These are phyloP conservation scores for Montipora cactus DNA, from an alignment of 64 coral and sea anemone species.

Conservation along the genomic window DNA sequence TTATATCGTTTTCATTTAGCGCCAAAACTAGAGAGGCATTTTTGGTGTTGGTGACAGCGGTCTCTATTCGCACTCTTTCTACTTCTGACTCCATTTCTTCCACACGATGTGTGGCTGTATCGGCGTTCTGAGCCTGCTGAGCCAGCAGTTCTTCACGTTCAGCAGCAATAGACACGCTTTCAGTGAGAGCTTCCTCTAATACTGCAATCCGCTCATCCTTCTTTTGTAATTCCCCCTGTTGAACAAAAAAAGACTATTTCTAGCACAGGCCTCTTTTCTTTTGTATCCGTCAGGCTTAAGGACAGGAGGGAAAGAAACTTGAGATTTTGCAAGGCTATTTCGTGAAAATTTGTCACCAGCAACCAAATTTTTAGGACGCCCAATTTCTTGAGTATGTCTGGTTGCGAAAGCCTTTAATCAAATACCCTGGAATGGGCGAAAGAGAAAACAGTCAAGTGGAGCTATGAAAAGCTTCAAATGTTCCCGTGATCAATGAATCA, in stretches of 20 bases:
- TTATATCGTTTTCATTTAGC: slow-evolving; percentile 90
- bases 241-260: background rate
- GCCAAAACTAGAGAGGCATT: slow-evolving; percentile 93
- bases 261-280: too few species aligned
- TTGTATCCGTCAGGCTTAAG: too few species aligned
- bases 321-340: too few species aligned
- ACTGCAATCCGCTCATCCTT: slow-evolving; percentile 91
- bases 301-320: too few species aligned
- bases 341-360: too few species aligned
- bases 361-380: too few species aligned
- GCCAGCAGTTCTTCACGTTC: slow-evolving; percentile 90
- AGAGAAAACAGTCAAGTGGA: too few species aligned
- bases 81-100: slow-evolving; percentile 94
- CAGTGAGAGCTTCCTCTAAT: slow-evolving; percentile 87
- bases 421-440: too few species aligned
- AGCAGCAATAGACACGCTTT: slow-evolving; percentile 93
- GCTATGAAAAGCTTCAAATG: too few species aligned
- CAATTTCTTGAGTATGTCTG: too few species aligned
- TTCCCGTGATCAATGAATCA: too few species aligned
- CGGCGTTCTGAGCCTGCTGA: slow-evolving; percentile 79
- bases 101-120: slow-evolving; percentile 72
- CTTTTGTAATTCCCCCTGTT: slow-evolving; percentile 77
- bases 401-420: too few species aligned
- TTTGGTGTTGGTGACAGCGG: slow-evolving; percentile 94
- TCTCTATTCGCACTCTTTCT: slow-evolving; percentile 88